A percentile compares a stretch with the other conserved stretches of the same genome.
These are phyloP conservation scores for Periophthalmus magnuspinnatus DNA, from an alignment of 2,797 vertebrate species.

Conservation along the genomic window DNA sequence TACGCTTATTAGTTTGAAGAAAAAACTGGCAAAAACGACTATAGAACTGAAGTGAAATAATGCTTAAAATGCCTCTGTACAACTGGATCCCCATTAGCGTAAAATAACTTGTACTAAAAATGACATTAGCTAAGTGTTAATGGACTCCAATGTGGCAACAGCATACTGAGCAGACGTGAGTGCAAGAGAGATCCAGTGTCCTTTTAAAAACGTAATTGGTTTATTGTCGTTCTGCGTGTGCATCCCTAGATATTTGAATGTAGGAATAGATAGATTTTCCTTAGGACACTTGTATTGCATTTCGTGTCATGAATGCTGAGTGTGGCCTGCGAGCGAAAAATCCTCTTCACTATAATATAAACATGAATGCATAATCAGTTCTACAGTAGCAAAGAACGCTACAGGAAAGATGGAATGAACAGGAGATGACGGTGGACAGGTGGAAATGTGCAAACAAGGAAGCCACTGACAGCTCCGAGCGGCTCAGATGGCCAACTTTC, in stretches of 20 bases:
- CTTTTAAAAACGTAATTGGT: neutral
- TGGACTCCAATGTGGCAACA: conserved; percentile 2
- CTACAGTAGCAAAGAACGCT: conserved; percentile 38
- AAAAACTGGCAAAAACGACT: neutral
- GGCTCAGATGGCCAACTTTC: conserved; percentile 50
- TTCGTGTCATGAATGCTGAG: conserved; percentile 32
- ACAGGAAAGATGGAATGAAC: conserved; percentile 32
- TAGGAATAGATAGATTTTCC: conserved; percentile 39
- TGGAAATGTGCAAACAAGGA: conserved; percentile 52
- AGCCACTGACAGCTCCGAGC: conserved; percentile 53
- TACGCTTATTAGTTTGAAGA: neutral
- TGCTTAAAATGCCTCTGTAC: neutral
- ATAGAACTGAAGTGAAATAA: neutral
- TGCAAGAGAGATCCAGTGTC: neutral
- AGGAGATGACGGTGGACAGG: conserved; percentile 50
- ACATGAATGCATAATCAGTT: conserved; percentile 65
- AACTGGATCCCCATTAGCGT: conserved; percentile 3
- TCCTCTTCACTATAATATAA: conserved; percentile 42
- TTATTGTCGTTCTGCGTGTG: conserved; percentile 10
- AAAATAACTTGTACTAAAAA: conserved; percentile 5
- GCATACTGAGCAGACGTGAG: neutral
- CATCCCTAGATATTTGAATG: neutral
- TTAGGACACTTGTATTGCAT: conserved; percentile 13
- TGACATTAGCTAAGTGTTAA: conserved; percentile 12
- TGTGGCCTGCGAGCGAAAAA: conserved; percentile 48